Percentiles rank a stretch among this genome's conserved stretches.
phyloP scores from a whole-genome alignment of 2,797 vertebrate species.

The Vespertilio murinus region DNA sequence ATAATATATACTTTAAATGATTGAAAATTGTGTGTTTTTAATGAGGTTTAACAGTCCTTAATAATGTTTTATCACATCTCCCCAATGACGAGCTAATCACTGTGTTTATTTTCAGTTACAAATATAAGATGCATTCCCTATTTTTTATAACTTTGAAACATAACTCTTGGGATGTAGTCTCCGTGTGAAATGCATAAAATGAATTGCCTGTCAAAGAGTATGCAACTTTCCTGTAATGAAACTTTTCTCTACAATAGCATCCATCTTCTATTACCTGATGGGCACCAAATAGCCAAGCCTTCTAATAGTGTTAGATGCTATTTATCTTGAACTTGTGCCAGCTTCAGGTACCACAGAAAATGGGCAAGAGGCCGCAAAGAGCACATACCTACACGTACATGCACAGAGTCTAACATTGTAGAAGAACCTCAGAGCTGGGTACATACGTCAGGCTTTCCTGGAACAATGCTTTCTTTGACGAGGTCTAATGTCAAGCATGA shows the following conservation, averaged over 20 bases:
- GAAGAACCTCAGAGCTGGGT: neutral
- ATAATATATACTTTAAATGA: constrained; percentile 14
- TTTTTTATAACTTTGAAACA: constrained; percentile 60
- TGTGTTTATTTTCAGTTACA: constrained; percentile 48
- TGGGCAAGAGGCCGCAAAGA: neutral
- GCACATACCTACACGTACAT: neutral
- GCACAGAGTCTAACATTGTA: too few species aligned
- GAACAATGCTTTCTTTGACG: neutral
- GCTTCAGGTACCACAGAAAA: neutral
- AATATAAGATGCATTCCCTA: neutral
- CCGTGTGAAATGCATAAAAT: constrained; percentile 51
- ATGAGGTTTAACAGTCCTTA: constrained; percentile 12
- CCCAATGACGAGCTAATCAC: neutral
- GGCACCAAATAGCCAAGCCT: constrained; percentile 33
- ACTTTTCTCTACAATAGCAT: constrained; percentile 40
- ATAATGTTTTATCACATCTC: constrained; percentile 35
- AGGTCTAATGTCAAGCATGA: neutral
- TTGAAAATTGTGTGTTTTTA: neutral
- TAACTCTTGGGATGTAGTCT: constrained; percentile 35
- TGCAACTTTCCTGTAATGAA: constrained; percentile 35
- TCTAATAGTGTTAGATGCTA: constrained; percentile 23
- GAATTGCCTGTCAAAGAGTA: constrained; percentile 51
- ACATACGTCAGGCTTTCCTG: neutral
- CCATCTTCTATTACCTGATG: constrained; percentile 9
- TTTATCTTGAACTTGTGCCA: constrained; percentile 5